A percentile compares a stretch with the other conserved stretches of the same genome.
These are phyloP conservation scores for Platyura marginata DNA, from an alignment of 1,140 invertebrate genomes.

Conservation along the genomic window DNA sequence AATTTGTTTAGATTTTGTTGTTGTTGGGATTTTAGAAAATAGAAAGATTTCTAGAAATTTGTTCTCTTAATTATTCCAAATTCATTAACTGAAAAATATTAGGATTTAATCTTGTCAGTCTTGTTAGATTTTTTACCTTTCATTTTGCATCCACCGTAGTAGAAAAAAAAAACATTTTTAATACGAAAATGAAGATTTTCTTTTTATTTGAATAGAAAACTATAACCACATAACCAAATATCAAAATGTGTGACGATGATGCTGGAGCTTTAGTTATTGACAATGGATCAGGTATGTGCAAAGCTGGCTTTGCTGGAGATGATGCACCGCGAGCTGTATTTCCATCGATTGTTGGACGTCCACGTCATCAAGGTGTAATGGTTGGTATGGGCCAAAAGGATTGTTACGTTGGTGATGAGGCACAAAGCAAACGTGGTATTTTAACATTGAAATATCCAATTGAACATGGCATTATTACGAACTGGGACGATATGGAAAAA, in stretches of 20 bases:
- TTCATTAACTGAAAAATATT: no score
- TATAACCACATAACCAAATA: no score
- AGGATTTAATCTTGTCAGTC: no score
- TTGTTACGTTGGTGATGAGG: conserved; percentile 75
- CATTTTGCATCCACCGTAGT: no score
- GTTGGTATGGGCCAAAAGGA: conserved; percentile 94
- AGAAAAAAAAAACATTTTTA: no score
- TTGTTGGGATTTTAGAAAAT: no score
- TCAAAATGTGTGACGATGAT: conserved; percentile 48
- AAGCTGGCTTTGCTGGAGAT: conserved; percentile 91
- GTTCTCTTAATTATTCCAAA: no score
- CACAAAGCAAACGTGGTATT: conserved; percentile 63
- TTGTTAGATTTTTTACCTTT: no score
- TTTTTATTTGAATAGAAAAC: no score
- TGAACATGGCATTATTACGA: conserved; percentile 72
- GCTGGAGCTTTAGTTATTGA: conserved; percentile 72
- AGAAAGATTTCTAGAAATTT: no score
- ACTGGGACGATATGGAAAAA: conserved; percentile 74
- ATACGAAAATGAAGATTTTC: no score
- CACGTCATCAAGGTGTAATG: conserved; percentile 87
- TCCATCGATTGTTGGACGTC: conserved; percentile 84
- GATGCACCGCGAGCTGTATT: conserved; percentile 88
- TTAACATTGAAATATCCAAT: conserved; percentile 55
- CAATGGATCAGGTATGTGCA: conserved; percentile 91
- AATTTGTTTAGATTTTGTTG: no score